phyloP scores from a whole-genome alignment of 2,888 invertebrate species.

The Tachystola acroxantha region DNA sequence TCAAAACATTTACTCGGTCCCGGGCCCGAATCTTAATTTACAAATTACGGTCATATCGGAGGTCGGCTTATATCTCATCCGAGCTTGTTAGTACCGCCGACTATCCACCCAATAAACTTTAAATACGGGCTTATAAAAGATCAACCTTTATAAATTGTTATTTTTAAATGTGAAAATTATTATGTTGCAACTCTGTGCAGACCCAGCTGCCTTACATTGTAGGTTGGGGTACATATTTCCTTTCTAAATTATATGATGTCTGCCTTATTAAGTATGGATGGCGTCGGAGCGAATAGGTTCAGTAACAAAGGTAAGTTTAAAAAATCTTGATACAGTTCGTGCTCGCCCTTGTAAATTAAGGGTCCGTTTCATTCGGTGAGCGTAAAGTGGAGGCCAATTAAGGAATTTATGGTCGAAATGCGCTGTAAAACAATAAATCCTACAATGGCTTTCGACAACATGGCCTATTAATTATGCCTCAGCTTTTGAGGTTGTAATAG shows the following conservation, averaged over 20 bases:
- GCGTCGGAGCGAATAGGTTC: conserved; percentile 18
- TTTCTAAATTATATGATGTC: conserved; percentile 59
- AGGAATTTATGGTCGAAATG: conserved; percentile 68
- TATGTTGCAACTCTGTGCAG: conserved; percentile 42
- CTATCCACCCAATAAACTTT: conserved; percentile 45
- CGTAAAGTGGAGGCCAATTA: conserved; percentile 70
- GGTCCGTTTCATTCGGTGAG: conserved; percentile 37
- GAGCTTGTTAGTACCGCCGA: conserved; percentile 33
- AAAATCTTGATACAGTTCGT: conserved; percentile 54
- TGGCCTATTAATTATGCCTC: conserved; percentile 63
- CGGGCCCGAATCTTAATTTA: conserved; percentile 45
- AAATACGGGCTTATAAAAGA: conserved; percentile 35
- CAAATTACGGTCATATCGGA: conserved; percentile 57
- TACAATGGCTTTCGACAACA: conserved; percentile 59
- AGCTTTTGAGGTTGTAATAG: conserved; percentile 39
- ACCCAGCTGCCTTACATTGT: conserved; percentile 55
- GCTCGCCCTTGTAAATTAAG: conserved; percentile 71
- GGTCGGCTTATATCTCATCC: conserved; percentile 34
- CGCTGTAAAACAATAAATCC: conserved; percentile 74
- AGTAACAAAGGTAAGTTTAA: conserved; percentile 23
- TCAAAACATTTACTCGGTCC: conserved; percentile 51
- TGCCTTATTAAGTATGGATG: conserved; percentile 43
- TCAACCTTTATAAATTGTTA: conserved; percentile 44
- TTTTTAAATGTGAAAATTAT: conserved; percentile 66
- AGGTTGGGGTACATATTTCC: conserved; percentile 38